Base-by-base conservation (phyloP, 2,797 vertebrate species). In the Notolepis coatsorum region DNA sequence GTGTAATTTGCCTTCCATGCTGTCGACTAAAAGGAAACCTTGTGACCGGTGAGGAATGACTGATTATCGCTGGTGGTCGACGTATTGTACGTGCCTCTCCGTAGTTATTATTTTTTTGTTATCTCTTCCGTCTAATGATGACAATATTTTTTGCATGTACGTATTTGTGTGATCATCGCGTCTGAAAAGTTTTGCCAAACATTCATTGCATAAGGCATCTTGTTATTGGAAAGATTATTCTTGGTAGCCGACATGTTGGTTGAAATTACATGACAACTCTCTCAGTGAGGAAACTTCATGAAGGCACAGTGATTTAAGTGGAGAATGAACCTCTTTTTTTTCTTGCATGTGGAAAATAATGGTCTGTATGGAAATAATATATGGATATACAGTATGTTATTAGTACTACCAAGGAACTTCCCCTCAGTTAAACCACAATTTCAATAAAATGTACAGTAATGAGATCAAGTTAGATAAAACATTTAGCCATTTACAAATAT, bases 221-320 rank as follows among this genome's bases (percentile, higher is more conserved):
- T 88, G 94, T 92, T 92, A 88, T 88, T 90, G 89, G 89, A 77
- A 69, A 63, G 61, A 55, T 67, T 53, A 42, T 68, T 67, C 15
- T 59, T 77, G 56, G 38, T 62, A 50, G 74, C 76, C 79, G 60
- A 76, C 90, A 89, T 92, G 92, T 73, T 89, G n/a, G n/a, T n/a
- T n/a, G n/a, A n/a, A n/a, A n/a, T n/a, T n/a, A n/a, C n/a, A n/a
- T n/a, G n/a, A 93, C 82, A 94, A 94, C 93, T 94, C 79, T 92
- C 87, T 91, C 89, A 92, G 93, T 95, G 89, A 78, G 73, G 64
- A 77, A 85, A 94, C 58, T 58, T 94, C 84, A 96, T 96, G 94
- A 96, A 98, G 95, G 95, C 95, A 99, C 95, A 92, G 95, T 92
- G 96, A 95, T 94, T 94, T 89, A 94, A 95, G 92, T 95, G 89